Evolutionary conservation across 2,113 vertebrate genomes (phyloP), one percentile per base, ranked within the genome.

Genomic region (Murina feae): DNA sequence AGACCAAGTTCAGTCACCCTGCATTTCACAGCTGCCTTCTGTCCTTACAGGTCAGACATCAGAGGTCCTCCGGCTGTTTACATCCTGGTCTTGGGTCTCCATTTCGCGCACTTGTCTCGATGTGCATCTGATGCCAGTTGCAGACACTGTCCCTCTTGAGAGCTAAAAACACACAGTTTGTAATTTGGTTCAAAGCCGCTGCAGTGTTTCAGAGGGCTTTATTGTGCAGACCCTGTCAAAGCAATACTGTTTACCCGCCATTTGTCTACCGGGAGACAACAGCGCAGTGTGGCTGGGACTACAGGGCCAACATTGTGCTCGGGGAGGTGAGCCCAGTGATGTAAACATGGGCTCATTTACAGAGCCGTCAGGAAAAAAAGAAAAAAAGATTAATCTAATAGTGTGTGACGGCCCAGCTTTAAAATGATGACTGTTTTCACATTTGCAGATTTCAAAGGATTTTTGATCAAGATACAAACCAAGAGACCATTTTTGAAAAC

Each of bases 381-480:
- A 94, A 83, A 97, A 93, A 96, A 94, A 47, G 86, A 90, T 98
- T 93, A 98, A 98, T 98, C 93, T 83, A 97, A 37, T 93, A 96
- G 72, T 98, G 93, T 98, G 98, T 96, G 80, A 97, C 97, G 60
- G 92, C 84, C 95, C 88, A 94, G 76, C 68, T 63, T 92, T 97
- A 95, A 91, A 96, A 94, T 97, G 94, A 94, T 90, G 63, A 97
- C 96, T 95, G 95, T 86, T 96, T 98, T 98, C 89, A 96, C 95
- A 96, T 98, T 98, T 98, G 95, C 98, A 99, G 99, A 97, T 99
- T 99, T 98, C 98, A 99, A 97, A 99, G 98, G 94, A 98, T 99
- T 94, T 99, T 99, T 97, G 99, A 99, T 98, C 99, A 99, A 96
- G 97, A 98, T 10, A 81, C 94, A 95, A 99, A 99, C 96, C 99